Evolutionary conservation across 2,797 vertebrate genomes (phyloP).

Genomic region (Ataeniobius toweri): DNA sequence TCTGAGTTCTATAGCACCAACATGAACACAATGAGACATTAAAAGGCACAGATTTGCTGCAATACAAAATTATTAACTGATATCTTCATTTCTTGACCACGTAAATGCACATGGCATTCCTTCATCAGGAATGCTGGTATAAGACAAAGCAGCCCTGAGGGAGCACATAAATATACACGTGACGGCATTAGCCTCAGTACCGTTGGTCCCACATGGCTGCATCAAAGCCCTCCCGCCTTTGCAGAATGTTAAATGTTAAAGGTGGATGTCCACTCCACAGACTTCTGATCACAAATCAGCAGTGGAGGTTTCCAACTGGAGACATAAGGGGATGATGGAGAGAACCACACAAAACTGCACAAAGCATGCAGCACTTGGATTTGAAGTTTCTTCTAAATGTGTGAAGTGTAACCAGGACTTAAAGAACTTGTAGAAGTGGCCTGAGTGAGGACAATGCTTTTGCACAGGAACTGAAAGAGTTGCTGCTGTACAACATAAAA

Average conservation of each 20-base stretch:
- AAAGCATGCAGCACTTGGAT: neutral
- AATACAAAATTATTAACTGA: constrained; percentile 2
- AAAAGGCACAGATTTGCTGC: constrained; percentile 50
- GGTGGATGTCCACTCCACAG: neutral
- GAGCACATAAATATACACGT: constrained; percentile 44
- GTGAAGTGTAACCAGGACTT: constrained; percentile 1
- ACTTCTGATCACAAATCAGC: constrained; percentile 32
- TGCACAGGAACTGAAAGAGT: constrained; percentile 21
- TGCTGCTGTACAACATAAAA: constrained; percentile 6
- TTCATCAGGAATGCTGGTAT: constrained; percentile 19
- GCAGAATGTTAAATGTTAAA: constrained; percentile 51
- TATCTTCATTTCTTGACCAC: constrained; percentile 8
- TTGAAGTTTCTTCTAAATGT: neutral
- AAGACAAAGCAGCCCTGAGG: constrained; percentile 30
- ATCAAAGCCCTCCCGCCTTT: constrained; percentile 40
- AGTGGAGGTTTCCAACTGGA: constrained; percentile 2
- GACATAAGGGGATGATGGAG: neutral
- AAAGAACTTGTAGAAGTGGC: constrained; percentile 9
- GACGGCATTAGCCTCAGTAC: neutral
- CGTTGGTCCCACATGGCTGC: constrained; percentile 31
- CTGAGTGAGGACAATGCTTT: constrained; percentile 18
- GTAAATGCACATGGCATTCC: constrained; percentile 6
- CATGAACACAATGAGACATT: constrained; percentile 18
- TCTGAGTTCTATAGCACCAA: constrained; percentile 46
- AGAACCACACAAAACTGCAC: constrained; percentile 16